These are phyloP conservation scores for Heliconius nattereri DNA, from an alignment of 1,140 invertebrate genomes.

Conservation along the genomic window DNA sequence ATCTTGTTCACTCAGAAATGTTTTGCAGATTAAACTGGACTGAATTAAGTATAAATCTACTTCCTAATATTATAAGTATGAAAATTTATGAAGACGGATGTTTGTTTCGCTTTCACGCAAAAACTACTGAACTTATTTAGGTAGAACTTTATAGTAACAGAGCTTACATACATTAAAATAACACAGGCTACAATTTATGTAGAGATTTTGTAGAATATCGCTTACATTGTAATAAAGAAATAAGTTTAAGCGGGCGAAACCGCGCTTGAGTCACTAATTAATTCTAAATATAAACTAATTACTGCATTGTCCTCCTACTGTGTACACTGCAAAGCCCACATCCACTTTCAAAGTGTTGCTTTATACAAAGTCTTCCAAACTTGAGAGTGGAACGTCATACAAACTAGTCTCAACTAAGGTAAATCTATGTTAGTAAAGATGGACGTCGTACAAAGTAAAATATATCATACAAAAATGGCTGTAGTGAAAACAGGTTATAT, in stretches of 20 bases:
- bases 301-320: not conserved
- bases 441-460: not conserved
- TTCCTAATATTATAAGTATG: too few relatives aligned
- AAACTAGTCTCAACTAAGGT: not conserved
- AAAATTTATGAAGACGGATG: too few relatives aligned
- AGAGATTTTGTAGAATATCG: not conserved
- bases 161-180: too few relatives aligned
- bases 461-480: not conserved
- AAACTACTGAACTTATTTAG: too few relatives aligned
- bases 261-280: too few relatives aligned
- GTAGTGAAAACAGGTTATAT: not conserved
- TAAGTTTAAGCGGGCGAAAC: too few relatives aligned
- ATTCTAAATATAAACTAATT: not conserved
- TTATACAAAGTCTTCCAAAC: not conserved
- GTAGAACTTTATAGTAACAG: too few relatives aligned
- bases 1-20: too few relatives aligned
- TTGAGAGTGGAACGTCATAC: not conserved
- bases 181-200: not conserved
- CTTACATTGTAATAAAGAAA: not conserved
- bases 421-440: not conserved
- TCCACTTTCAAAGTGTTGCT: not conserved
- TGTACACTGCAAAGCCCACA: not conserved
- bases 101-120: too few relatives aligned
- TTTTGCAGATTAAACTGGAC: too few relatives aligned
- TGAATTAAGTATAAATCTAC: too few relatives aligned